Conservation (phyloP, 2,797 vertebrate genomes). For the Notamacropus eugenii region DNA sequence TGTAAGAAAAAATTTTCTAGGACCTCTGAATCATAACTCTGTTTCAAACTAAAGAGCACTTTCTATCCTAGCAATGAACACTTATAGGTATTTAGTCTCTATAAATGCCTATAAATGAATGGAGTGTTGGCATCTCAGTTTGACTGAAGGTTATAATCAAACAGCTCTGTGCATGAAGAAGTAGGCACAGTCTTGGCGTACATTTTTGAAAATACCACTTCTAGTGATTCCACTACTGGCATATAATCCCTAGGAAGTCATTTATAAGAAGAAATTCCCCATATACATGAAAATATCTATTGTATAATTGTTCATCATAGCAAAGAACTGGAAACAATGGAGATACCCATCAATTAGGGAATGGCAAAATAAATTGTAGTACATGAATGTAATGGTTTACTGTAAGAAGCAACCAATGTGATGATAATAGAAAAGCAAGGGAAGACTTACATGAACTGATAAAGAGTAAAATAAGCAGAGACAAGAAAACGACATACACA, state of each 20-base stretch:
- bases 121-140: not conserved
- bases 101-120: slow-evolving; percentile 15
- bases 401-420: not conserved
- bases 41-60: not conserved
- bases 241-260: not conserved
- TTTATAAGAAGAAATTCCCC: not conserved
- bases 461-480: not conserved
- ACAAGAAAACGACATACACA: not conserved
- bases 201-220: not conserved
- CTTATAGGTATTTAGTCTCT: not conserved
- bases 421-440: not conserved
- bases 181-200: not conserved
- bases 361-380: not conserved
- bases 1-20: not conserved
- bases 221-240: not conserved
- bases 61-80: slow-evolving; percentile 38
- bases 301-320: not conserved
- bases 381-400: not conserved
- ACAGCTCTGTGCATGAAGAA: not conserved
- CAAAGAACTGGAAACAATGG: not conserved
- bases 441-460: not conserved
- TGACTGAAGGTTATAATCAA: not conserved
- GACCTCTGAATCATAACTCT: slow-evolving; percentile 28
- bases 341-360: not conserved
- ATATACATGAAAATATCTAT: not conserved